Base-by-base conservation (phyloP, 2,113 vertebrate genomes). In the Echinops telfairi region DNA sequence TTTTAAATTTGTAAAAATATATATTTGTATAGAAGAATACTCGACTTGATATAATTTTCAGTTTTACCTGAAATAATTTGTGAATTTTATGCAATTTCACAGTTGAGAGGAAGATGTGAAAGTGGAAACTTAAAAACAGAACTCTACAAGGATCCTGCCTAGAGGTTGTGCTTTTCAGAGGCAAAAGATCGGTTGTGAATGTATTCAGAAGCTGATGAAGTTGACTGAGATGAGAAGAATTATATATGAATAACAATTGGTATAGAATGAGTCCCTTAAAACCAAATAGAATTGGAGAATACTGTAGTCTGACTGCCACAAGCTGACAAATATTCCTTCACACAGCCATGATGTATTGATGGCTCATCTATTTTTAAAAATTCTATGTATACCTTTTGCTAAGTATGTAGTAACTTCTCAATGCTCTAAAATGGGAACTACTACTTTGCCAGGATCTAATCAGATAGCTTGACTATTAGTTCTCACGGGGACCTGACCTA, bases 311-410 rank as follows among this genome's bases (percentile, higher is more conserved):
- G 36, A 33, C 14, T 47, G 31, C 43, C 36, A n/a, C 3, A 20
- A 3, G 0, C 60, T 25, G 58, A 78, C 29, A 58, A 10, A 71
- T 43, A 79, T 6, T 60, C 3, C n/a, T 4, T 1, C 20, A 57
- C 29, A 25, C 38, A 86, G 36, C 57, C 79, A 23, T 66, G 27
- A 57, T 88, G 79, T 23, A 29, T 31, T 36, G 19, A 23, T 89
- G 66, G 29, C 40, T 89, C 81, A 6, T 76, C 31, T 83, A 62
- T 84, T 89, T 88, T 58, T 81, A 81, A 85, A 68, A 85, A 68
- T 40, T 79, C 89, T 88, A 79, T 53, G 4, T 70, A 38, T 38
- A 40, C 33, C 38, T 57, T 80, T 9, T 78, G 20, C 79, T 90
- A 70, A 43, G 68, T 40, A 68, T 31, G 11, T 1, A 15, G 19